A percentile compares a stretch with the other conserved stretches of the same genome.
Conservation (phyloP, 2,797 vertebrate genomes). For the Leptoclinus maculatus region DNA sequence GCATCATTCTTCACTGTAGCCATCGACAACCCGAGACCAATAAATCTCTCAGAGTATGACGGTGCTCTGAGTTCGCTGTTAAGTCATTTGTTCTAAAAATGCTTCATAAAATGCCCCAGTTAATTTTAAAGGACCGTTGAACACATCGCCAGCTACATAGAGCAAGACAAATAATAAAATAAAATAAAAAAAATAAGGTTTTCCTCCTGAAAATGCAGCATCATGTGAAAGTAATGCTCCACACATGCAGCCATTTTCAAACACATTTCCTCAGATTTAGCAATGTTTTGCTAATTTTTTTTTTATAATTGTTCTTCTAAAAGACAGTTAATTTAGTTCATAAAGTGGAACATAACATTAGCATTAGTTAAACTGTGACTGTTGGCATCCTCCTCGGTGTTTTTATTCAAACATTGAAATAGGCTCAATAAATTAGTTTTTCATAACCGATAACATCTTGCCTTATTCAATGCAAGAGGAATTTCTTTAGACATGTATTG, state of each 20-base stretch:
- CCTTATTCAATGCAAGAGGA: constrained; percentile 7
- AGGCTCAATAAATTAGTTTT: background rate
- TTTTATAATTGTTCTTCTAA: background rate
- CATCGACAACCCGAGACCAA: constrained; percentile 51
- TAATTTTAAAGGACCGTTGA: constrained; percentile 21
- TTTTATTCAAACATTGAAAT: constrained; percentile 6
- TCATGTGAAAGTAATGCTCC: constrained; percentile 5
- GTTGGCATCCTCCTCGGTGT: background rate
- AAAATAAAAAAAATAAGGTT: background rate
- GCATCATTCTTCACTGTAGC: constrained; percentile 63
- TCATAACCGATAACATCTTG: background rate
- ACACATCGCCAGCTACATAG: background rate
- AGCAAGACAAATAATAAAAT: background rate
- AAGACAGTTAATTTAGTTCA: constrained; percentile 22
- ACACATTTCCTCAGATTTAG: constrained; percentile 19
- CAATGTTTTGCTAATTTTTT: constrained; percentile 1
- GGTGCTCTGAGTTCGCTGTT: constrained; percentile 28
- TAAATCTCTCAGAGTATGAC: constrained; percentile 53
- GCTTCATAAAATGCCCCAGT: constrained; percentile 24
- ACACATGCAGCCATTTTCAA: background rate
- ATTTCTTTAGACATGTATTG: background rate
- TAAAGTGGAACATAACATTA: constrained; percentile 31
- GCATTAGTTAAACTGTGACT: constrained; percentile 23
- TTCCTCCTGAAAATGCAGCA: constrained; percentile 2
- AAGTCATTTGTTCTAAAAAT: constrained; percentile 53